Evolutionary conservation across 2,888 invertebrate genomes (phyloP), one percentile per base, ranked within the genome.

Genomic region (Alloscopus bannaensis): DNA sequence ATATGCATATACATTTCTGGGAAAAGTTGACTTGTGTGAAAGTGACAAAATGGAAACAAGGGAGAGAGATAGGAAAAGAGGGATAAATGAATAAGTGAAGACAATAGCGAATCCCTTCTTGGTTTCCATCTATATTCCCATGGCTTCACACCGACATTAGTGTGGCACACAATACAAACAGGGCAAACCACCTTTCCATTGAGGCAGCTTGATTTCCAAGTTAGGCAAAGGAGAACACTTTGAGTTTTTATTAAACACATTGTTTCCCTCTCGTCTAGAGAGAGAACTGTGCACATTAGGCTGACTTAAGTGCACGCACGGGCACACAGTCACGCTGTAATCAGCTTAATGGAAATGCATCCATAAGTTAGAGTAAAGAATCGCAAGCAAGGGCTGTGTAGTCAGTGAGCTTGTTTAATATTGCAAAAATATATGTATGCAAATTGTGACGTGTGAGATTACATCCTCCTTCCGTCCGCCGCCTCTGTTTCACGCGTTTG

Each of bases 31-130:
- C 47, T 31, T 29, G 52, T 20, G 40, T 59, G 55, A 59, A 42
- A 69, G 57, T 69, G 69, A 59, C 57, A 69, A 29, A 31, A 28
- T 29, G 45, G 59, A 59, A 65, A n/a, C n/a, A n/a, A n/a, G n/a
- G n/a, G n/a, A n/a, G n/a, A n/a, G n/a, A n/a, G n/a, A n/a, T n/a
- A n/a, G n/a, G n/a, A n/a, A n/a, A n/a, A n/a, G n/a, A n/a, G n/a
- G 47, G 28, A 40, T 40, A 22, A 62, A 40, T 65, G 65, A 68
- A 26, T 40, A 26, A 55, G 52, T 52, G 66, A 52, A 52, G 40
- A 4, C 47, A 40, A 26, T 13, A 42, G 36, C 13, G 26, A 2
- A 26, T 26, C 55, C 28, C 28, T 24, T 26, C 24, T 55, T 26
- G 3, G 8, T 18, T 18, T 8, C n/a, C 50, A 50, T 22, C 6